Percentiles rank a stretch among this genome's conserved stretches.
These are phyloP conservation scores for Coryphaenoides rupestris DNA, from an alignment of 2,113 vertebrate species.

Conservation along the genomic window DNA sequence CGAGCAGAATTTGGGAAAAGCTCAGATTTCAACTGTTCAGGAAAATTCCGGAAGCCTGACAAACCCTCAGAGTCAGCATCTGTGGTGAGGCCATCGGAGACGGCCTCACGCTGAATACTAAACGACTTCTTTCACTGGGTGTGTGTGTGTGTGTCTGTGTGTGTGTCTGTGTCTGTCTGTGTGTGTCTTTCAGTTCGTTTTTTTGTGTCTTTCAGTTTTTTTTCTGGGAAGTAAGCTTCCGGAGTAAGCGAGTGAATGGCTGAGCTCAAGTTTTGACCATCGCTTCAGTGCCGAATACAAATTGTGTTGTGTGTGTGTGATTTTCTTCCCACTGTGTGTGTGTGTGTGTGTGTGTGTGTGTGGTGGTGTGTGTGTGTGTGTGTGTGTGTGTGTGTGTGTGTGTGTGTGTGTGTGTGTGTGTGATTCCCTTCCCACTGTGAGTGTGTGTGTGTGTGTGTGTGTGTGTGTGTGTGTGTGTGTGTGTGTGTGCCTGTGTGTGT, in stretches of 20 bases:
- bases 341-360: slow-evolving; percentile 26
- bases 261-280: not conserved
- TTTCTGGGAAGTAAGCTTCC: not conserved
- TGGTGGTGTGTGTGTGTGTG: slow-evolving; percentile 20
- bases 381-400: slow-evolving; percentile 5
- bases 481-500: slow-evolving; percentile 62
- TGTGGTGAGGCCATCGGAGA: slow-evolving; percentile 31
- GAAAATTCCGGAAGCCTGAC: slow-evolving; percentile 23
- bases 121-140: not conserved
- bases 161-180: slow-evolving; percentile 5
- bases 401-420: slow-evolving; percentile 62
- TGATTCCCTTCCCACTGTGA: no score
- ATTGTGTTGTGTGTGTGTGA: slow-evolving; percentile 41
- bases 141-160: slow-evolving; percentile 6
- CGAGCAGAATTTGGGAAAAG: slow-evolving; percentile 15
- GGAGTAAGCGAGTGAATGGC: slow-evolving; percentile 11
- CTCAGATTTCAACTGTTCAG: slow-evolving; percentile 52
- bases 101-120: slow-evolving; percentile 7
- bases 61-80: slow-evolving; percentile 47
- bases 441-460: slow-evolving; percentile 20
- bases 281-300: slow-evolving; percentile 38
- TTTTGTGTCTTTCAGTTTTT: not conserved
- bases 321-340: slow-evolving; percentile 33
- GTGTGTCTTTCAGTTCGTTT: not conserved
- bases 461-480: slow-evolving; percentile 43